Conservation (phyloP, 1,140 invertebrate species). For the Bombus sibiricus region DNA sequence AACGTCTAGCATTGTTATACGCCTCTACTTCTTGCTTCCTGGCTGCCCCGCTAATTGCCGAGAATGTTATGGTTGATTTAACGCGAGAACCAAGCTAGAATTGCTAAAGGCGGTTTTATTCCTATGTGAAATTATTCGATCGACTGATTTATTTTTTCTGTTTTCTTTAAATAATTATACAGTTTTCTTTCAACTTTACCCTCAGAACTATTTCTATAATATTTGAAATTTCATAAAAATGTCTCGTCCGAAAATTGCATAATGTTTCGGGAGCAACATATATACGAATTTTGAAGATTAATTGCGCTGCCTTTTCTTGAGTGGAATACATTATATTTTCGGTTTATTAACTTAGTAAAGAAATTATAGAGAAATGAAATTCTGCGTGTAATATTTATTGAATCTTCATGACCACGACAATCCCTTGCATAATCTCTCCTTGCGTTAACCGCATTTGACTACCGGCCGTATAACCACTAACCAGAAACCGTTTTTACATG, state of each 20-base stretch:
- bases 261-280: background rate
- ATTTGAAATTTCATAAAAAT: background rate
- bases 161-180: background rate
- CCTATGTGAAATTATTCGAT: background rate
- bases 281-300: background rate
- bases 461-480: background rate
- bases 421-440: background rate
- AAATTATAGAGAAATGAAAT: background rate
- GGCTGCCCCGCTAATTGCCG: background rate
- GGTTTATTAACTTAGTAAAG: background rate
- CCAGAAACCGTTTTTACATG: background rate
- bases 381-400: too few species aligned
- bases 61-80: slow-evolving; percentile 7
- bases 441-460: background rate
- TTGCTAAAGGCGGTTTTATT: background rate
- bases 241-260: background rate
- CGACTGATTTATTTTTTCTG: background rate
- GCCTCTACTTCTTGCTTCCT: background rate
- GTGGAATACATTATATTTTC: background rate
- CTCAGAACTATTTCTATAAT: background rate
- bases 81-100: background rate
- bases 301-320: background rate
- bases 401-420: background rate
- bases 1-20: background rate
- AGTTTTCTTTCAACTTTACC: background rate